Evolutionary conservation across 2,797 vertebrate species (phyloP).

Genomic region (Onychomys arenicola): DNA sequence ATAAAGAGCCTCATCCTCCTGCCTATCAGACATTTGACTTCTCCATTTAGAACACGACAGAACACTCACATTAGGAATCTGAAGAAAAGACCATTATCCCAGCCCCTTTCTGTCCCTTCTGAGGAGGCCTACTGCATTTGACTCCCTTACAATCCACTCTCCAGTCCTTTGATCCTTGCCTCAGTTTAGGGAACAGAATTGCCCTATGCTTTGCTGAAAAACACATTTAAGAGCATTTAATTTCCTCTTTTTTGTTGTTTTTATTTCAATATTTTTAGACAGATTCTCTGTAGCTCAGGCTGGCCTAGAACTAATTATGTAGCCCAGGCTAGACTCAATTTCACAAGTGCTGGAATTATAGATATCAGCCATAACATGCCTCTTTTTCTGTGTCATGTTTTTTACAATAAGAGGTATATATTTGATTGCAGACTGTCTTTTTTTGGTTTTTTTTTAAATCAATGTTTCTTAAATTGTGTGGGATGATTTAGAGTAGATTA

Average conservation of each 20-base stretch:
- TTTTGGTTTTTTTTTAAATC: background rate
- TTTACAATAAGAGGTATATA: background rate
- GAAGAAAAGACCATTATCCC: background rate
- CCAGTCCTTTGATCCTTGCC: background rate
- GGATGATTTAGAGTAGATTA: constrained; percentile 9
- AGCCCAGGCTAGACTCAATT: background rate
- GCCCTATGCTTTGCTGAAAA: background rate
- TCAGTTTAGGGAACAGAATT: background rate
- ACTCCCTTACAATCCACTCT: background rate
- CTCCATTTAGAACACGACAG: background rate
- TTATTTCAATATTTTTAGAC: background rate
- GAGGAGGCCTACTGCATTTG: background rate
- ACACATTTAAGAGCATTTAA: background rate
- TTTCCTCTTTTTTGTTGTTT: background rate
- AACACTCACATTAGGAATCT: background rate
- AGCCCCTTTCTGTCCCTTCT: background rate
- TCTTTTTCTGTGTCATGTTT: background rate
- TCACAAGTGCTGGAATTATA: background rate
- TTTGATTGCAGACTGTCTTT: background rate
- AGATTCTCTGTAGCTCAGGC: background rate
- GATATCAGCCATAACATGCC: background rate
- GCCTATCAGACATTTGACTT: background rate
- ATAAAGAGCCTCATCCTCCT: background rate
- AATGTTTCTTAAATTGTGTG: constrained; percentile 13
- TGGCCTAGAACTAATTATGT: background rate